phyloP scores from a whole-genome alignment of 1,140 invertebrate genomes.

The Bradynema listronoti region DNA sequence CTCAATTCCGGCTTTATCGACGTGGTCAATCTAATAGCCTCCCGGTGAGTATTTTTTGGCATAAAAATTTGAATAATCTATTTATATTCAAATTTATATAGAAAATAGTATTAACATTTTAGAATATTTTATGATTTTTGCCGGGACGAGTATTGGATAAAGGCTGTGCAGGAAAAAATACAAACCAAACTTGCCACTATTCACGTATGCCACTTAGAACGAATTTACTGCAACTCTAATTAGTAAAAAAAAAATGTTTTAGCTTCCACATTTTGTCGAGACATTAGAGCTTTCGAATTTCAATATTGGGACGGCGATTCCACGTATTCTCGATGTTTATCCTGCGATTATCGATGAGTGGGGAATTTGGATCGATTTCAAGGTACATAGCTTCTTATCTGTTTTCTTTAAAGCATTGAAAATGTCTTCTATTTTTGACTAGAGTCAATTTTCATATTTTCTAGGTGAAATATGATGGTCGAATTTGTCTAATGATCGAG shows the following conservation, averaged over 20 bases:
- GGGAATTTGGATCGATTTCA: conserved; percentile 85
- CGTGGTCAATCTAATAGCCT: conserved; percentile 40
- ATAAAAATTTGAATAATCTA: neutral
- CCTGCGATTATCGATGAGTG: conserved; percentile 71
- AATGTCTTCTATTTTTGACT: conserved; percentile 72
- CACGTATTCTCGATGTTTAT: conserved; percentile 68
- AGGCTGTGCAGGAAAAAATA: conserved; percentile 67
- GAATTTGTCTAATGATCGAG: conserved; percentile 79
- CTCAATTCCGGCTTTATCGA: conserved; percentile 35
- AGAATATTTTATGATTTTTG: conserved; percentile 73
- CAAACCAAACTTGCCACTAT: conserved; percentile 79
- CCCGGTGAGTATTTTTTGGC: conserved; percentile 20
- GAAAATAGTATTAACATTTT: conserved; percentile 64
- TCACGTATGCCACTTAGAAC: conserved; percentile 61
- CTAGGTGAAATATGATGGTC: conserved; percentile 79
- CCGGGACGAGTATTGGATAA: conserved; percentile 65
- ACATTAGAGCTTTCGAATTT: conserved; percentile 72
- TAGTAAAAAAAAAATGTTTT: conserved; percentile 24
- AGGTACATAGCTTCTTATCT: conserved; percentile 63
- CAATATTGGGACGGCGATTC: conserved; percentile 67
- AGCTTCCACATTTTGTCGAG: conserved; percentile 80
- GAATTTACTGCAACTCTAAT: neutral
- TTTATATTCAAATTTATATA: neutral
- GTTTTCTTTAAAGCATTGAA: neutral
- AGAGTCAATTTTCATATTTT: conserved; percentile 86